Evolutionary conservation across 2,888 invertebrate species (phyloP), one percentile per base, ranked within the genome.

Genomic region (Brassicogethes aeneus): DNA sequence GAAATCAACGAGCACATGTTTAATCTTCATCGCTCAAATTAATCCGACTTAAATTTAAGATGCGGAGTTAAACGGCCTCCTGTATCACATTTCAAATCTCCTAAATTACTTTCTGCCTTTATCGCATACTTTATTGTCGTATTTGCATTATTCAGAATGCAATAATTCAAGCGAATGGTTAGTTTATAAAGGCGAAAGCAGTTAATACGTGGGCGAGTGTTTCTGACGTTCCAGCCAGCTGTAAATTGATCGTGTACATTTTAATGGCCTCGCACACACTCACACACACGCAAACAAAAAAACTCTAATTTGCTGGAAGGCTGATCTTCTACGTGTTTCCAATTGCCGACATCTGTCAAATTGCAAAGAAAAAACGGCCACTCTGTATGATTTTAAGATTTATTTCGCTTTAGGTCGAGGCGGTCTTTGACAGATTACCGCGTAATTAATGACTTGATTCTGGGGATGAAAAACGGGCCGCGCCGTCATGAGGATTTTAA

Each of bases 211-310:
- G 12, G 36, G 40, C 38, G 46, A 45, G 43, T 46, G 46, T 46
- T 46, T 34, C 39, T 43, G 46, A 46, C 46, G 41, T 41, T 36
- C 38, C 43, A 43, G 43, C 41, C 43, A 31, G 43, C 43, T 41
- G 43, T 46, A 44, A 46, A 43, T 46, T 46, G 43, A 46, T 43
- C 43, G 41, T 46, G 39, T 39, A 46, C 41, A 41, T 41, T 43
- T 46, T 46, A 41, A 46, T 46, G 35, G 41, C 35, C 34, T 2
- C 13, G 3, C 37, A 36, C 40, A 43, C n/a, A n/a, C n/a, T n/a
- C n/a, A n/a, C n/a, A n/a, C n/a, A n/a, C n/a, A n/a, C n/a, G n/a
- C n/a, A n/a, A n/a, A n/a, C n/a, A n/a, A n/a, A n/a, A 43, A 45
- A 45, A 42, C 37, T 12, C 32, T 42, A 41, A 41, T 43, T 41